Percentiles rank a stretch among this genome's conserved stretches.
Evolutionary conservation across 2,888 invertebrate species (phyloP).

Genomic region (Mimachlamys varia): DNA sequence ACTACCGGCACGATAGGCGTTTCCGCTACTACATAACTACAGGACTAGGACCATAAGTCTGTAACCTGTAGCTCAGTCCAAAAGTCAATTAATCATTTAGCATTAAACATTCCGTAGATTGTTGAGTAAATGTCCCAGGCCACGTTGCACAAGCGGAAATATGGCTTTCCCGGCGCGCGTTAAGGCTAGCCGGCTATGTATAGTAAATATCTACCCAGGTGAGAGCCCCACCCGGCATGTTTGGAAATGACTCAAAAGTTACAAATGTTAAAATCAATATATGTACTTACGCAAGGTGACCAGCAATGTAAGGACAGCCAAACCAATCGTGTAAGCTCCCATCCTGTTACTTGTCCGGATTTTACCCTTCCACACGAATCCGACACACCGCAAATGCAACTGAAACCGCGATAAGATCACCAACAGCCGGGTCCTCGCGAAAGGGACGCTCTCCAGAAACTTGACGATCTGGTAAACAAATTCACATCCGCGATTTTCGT

Average conservation of each 20-base stretch:
- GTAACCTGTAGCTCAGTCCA: not conserved
- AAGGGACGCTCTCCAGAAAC: slow-evolving; percentile 22
- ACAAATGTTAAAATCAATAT: not conserved
- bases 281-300: slow-evolving; percentile 1
- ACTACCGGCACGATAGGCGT: not conserved
- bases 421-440: slow-evolving; percentile 12
- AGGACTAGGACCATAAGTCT: not conserved
- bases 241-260: not conserved
- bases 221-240: slow-evolving; percentile 23
- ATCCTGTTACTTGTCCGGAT: not conserved
- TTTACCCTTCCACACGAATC: slow-evolving; percentile 3
- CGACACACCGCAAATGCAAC: slow-evolving; percentile 15
- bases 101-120: not conserved
- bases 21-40: not conserved
- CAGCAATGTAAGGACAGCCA: not conserved
- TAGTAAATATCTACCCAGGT: not conserved
- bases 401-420: slow-evolving; percentile 31
- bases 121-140: not conserved
- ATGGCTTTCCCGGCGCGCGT: not conserved
- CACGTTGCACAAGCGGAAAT: not conserved
- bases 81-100: not conserved
- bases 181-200: not conserved
- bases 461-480: slow-evolving; percentile 18
- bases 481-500: slow-evolving; percentile 28
- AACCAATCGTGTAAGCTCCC: not conserved